Conservation (phyloP, 2,888 invertebrate species). For the Philhelius pedissequus region DNA sequence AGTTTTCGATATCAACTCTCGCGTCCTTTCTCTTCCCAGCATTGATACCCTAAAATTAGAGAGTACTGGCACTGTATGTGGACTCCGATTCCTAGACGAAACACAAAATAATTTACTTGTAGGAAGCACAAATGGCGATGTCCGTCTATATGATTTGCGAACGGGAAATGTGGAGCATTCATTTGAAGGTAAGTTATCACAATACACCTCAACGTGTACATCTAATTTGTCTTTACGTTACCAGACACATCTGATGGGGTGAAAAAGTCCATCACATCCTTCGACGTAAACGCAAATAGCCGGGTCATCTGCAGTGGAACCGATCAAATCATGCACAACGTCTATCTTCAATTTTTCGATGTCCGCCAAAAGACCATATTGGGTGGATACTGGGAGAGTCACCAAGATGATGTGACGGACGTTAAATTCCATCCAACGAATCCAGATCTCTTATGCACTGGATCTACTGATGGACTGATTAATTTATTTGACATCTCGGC, state of each 20-base stretch:
- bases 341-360: slow-evolving; percentile 91
- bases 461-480: slow-evolving; percentile 90
- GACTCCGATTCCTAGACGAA: slow-evolving; percentile 75
- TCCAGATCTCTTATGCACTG: slow-evolving; percentile 85
- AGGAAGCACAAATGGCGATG: slow-evolving; percentile 73
- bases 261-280: slow-evolving; percentile 83
- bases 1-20: slow-evolving; percentile 79
- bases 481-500: slow-evolving; percentile 90
- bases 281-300: slow-evolving; percentile 87
- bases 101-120: slow-evolving; percentile 72
- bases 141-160: slow-evolving; percentile 77
- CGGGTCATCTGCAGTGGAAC: slow-evolving; percentile 88
- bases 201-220: not conserved
- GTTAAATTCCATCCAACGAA: slow-evolving; percentile 86
- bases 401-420: slow-evolving; percentile 89
- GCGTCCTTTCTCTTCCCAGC: slow-evolving; percentile 71
- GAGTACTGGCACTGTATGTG: slow-evolving; percentile 70
- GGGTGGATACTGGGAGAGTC: slow-evolving; percentile 91
- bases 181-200: slow-evolving; percentile 69
- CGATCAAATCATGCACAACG: slow-evolving; percentile 84
- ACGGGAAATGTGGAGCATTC: slow-evolving; percentile 79
- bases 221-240: rapidly evolving
- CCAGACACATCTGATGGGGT: not conserved
- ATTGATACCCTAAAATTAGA: not conserved
- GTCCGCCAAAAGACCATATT: slow-evolving; percentile 82